Evolutionary conservation across 2,888 invertebrate species (phyloP), one percentile per base, ranked within the genome.

Genomic region (Malachius bipustulatus): DNA sequence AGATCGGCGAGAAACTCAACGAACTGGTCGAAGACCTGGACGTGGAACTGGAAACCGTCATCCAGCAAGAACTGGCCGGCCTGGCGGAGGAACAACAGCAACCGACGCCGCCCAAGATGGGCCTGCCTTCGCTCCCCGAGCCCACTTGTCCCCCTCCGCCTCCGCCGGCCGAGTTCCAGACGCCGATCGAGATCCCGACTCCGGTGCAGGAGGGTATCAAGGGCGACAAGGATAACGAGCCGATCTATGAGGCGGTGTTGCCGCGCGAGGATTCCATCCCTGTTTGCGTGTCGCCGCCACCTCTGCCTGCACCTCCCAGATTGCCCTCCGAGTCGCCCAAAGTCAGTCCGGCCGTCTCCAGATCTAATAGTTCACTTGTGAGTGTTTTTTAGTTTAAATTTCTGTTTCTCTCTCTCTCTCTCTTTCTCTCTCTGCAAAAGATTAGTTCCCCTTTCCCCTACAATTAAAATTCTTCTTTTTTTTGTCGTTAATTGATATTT

Each of bases 181-280:
- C 24, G 3, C 41, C 45, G 10, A 36, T 40, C 16, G 57, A 38
- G 49, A 54, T 37, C 37, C 55, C 40, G 46, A 53, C 51, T 26
- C 47, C 47, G 12, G 41, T 34, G 39, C 47, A 37, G 44, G 42
- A 41, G 26, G 38, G 39, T 31, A 42, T 41, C 30, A 41, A 30
- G 36, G 39, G 50, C 44, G 39, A 54, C 46, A 45, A 46, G 31
- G 42, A 47, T 38, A 71, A 73, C 39, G 80, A 83, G 59, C 88
- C 87, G 0, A 89, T 89, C 45, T 89, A 89, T 57, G 88, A 89
- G 56, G 77, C 85, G 0, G 82, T 88, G 4, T 69, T 83, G 43
- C 83, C 83, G 2, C 66, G 82, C 4, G 77, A 74, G 28, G 75
- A 74, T 19, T 48, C 57, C 4, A 53, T 50, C 8, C 57, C 46